Percentiles rank a stretch among this genome's conserved stretches.
Evolutionary conservation across 2,113 vertebrate species (phyloP).

Genomic region (Phylloscopus trochilus): DNA sequence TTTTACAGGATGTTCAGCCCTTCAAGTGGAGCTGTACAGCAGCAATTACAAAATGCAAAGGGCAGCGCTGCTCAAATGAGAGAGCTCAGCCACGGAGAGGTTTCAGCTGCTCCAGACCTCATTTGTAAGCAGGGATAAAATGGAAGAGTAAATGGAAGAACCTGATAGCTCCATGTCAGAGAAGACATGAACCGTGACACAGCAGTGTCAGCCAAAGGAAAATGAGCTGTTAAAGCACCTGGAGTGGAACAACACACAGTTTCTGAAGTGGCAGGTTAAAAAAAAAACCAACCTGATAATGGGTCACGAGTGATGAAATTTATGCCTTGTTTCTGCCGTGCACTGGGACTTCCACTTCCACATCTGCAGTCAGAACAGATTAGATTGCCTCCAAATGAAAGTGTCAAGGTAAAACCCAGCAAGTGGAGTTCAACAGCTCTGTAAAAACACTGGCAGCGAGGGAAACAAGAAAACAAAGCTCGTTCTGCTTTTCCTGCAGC

Average conservation of each 20-base stretch:
- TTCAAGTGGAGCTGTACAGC: neutral
- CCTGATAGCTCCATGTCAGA: constrained; percentile 47
- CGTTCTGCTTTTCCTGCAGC: neutral
- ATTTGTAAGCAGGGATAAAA: constrained; percentile 37
- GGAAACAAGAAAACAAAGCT: constrained; percentile 19
- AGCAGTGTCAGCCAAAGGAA: constrained; percentile 30
- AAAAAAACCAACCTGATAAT: neutral
- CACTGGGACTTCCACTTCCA: neutral
- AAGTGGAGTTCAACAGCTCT: neutral
- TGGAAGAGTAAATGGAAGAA: constrained; percentile 40
- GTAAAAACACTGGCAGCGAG: neutral
- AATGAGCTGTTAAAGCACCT: constrained; percentile 48
- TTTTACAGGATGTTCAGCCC: neutral
- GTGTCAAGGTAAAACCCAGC: constrained; percentile 8
- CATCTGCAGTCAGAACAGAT: neutral
- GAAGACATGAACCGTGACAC: constrained; percentile 48
- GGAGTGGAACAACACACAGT: neutral
- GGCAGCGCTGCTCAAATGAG: constrained; percentile 3
- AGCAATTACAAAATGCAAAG: constrained; percentile 13
- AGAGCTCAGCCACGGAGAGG: neutral
- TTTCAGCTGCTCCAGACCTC: constrained; percentile 37
- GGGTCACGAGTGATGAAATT: constrained; percentile 15
- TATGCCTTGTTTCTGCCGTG: neutral
- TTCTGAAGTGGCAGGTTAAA: neutral
- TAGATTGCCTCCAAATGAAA: constrained; percentile 24